These are phyloP conservation scores for Pontoporia blainvillei DNA, from an alignment of 2,113 vertebrate genomes.

Conservation along the genomic window DNA sequence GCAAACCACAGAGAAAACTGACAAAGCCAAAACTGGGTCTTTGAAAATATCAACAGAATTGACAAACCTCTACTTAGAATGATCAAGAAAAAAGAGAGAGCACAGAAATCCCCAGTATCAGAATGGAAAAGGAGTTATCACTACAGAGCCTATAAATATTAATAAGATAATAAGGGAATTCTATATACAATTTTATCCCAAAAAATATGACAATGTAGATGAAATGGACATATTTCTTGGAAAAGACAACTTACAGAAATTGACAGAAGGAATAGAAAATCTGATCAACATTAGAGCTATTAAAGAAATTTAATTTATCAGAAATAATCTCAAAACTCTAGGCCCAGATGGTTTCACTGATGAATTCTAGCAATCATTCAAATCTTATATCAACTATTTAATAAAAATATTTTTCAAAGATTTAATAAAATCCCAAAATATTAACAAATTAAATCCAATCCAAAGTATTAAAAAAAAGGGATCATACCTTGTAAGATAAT, in stretches of 20 bases:
- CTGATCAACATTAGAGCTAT: no score
- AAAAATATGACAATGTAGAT: not conserved
- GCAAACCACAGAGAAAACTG: not conserved
- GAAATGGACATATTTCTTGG: not conserved
- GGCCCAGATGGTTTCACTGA: not conserved
- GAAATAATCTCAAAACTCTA: not conserved
- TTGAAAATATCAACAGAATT: not conserved
- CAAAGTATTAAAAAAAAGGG: not conserved
- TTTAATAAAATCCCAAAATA: not conserved
- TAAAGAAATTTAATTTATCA: not conserved
- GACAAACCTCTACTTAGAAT: no score
- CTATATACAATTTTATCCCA: no score
- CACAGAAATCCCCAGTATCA: not conserved
- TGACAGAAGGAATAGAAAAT: not conserved
- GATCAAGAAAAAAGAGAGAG: accelerated
- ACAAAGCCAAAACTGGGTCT: not conserved
- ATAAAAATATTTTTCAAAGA: not conserved
- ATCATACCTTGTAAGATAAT: not conserved
- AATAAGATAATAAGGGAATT: accelerated
- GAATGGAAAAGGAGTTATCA: no score
- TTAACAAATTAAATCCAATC: not conserved
- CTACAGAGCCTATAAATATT: accelerated
- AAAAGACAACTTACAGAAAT: not conserved
- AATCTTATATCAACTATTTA: not conserved
- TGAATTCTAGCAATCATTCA: not conserved